These are phyloP conservation scores for Equus quagga DNA, from an alignment of 2,113 vertebrate species.

Conservation along the genomic window DNA sequence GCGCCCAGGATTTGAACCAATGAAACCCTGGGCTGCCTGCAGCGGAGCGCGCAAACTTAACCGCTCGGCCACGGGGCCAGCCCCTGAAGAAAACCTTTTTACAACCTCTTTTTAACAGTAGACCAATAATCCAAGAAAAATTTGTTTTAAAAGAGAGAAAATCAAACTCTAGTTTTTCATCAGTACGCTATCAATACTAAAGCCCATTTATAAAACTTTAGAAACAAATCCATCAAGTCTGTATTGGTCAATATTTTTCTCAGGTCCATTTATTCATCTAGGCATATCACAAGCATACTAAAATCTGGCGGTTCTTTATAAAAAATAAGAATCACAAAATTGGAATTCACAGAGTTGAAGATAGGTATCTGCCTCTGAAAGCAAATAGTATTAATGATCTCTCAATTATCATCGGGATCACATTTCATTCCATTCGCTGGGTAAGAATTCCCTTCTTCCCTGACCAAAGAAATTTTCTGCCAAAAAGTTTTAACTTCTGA, in stretches of 20 bases:
- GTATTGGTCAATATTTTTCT: neutral
- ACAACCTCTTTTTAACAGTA: neutral
- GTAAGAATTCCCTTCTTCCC: neutral
- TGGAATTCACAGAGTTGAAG: neutral
- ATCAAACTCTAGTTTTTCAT: neutral
- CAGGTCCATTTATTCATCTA: neutral
- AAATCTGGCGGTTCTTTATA: neutral
- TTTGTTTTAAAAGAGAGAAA: neutral
- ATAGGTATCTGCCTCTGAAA: neutral
- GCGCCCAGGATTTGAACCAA: too few relatives aligned
- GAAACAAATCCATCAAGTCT: neutral
- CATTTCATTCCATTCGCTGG: neutral
- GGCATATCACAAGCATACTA: neutral
- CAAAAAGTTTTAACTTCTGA: slow-evolving; percentile 15
- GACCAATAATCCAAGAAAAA: neutral
- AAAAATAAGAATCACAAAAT: neutral
- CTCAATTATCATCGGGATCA: neutral
- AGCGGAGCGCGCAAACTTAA: too few relatives aligned
- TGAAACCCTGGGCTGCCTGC: too few relatives aligned
- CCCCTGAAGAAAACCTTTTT: neutral
- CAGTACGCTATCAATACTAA: neutral
- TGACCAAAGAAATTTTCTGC: neutral
- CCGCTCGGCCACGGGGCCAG: too few relatives aligned
- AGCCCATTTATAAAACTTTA: neutral
- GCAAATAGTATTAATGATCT: neutral